Base-by-base conservation (phyloP, 2,888 invertebrate genomes). In the Blastobasis adustella region DNA sequence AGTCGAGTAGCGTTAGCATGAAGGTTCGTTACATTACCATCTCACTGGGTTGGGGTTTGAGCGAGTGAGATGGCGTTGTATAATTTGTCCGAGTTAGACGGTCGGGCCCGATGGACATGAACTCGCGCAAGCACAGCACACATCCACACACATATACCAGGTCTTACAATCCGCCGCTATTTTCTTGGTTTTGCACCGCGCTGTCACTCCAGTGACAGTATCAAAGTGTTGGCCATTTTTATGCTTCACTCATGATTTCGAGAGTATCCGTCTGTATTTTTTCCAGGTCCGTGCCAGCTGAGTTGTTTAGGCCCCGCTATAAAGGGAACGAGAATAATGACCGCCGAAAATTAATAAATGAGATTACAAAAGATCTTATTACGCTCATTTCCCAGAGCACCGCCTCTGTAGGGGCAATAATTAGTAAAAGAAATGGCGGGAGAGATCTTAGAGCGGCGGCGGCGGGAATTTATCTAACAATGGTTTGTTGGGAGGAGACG, bases 321-420 rank as follows among this genome's bases (percentile, higher is more conserved):
- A 71, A 66, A 63, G 60, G 67, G 60, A 59, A 55, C 53, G 64
- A 68, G 68, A 74, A 71, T 73, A 72, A 74, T 73, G 70, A 66
- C 67, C 61, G 67, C 63, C 66, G 68, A 71, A 72, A 74, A 74
- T 74, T 71, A 72, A 74, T 72, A 73, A 74, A 73, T 73, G 71
- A 71, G 76, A 79, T 81, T 77, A 80, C 78, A 79, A 81, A 81
- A 79, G 79, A 81, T 79, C 78, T 79, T 79, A 80, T 80, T 79
- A 77, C 77, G 67, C 59, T 73, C 73, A 76, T 79, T 80, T 76
- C 73, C 76, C 72, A 60, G 69, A 71, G 73, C 66, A 66, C 67
- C 69, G 73, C 68, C 69, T 69, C 66, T 58, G 69, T 60, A 60
- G 67, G 67, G 69, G 71, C 66, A 79, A 80, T 81, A 82, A 82